Base-by-base conservation (phyloP, 1,140 invertebrate genomes). In the Bombus sylvicola region DNA sequence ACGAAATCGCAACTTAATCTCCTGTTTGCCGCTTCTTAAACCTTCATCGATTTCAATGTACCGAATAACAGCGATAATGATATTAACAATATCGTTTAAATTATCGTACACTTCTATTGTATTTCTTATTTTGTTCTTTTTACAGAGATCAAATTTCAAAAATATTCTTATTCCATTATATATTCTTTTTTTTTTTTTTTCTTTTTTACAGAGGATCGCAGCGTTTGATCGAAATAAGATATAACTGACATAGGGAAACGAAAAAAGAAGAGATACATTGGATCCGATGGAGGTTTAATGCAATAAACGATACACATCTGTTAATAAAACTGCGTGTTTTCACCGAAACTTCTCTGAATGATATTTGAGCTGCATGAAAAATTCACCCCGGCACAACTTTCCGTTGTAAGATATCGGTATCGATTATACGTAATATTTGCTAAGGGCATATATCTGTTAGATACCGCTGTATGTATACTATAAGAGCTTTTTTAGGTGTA, bases 401-500 rank as follows among this genome's bases (percentile, higher is more conserved):
- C 34, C 12, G 34, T 73, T 25, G n/a, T 41, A 72, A 82, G 18
- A 37, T 83, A 83, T 28, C 18, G 62, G 68, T 77, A 47, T 18
- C 28, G 41, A 43, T 73, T 78, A 71, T 68, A 41, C 34, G n/a
- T 59, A 57, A 68, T 73, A 72, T 37, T 9, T 37, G 64, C 25
- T 69, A 69, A 73, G 22, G 22, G 82, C 37, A 77, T 81, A 72
- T 73, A 72, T 72, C 37, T 81, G 68, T 81, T 39, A 73, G 53
- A 77, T 76, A 77, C 28, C 74, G 73, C 37, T 84, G n/a, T 78
- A 71, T 78, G 43, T 84, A 71, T 84, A 84, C 37, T 78, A 74
- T 77, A 77, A 84, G 75, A 73, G 31, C 37, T 72, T 80, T 85
- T 81, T 72, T 81, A 81, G 77, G 68, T 71, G 69, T 81, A 86